Conservation (phyloP, 1,140 invertebrate species). For the Cyphomyrmex costatus region DNA sequence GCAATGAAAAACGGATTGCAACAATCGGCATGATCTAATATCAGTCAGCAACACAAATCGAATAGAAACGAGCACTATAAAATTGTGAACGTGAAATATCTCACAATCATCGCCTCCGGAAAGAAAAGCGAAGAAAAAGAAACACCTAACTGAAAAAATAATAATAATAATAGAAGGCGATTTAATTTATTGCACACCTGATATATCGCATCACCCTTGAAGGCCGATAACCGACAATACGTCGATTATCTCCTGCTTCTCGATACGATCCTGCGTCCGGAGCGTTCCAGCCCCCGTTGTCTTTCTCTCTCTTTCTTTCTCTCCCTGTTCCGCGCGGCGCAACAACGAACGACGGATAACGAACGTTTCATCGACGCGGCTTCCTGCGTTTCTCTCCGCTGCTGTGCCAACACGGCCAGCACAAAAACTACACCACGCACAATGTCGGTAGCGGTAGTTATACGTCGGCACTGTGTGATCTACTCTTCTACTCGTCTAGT, state of each 20-base stretch:
- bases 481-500: too few relatives aligned
- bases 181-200: constrained; percentile 62
- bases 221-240: constrained; percentile 1
- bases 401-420: not conserved
- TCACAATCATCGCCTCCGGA: not conserved
- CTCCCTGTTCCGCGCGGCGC: not conserved
- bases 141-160: not conserved
- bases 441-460: constrained; percentile 66
- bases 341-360: not conserved
- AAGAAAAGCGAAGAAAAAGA: not conserved
- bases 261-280: constrained; percentile 50
- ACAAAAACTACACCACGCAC: constrained; percentile 48
- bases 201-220: constrained; percentile 66
- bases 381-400: not conserved
- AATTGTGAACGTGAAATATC: too few relatives aligned
- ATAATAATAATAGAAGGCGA: not conserved
- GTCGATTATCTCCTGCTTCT: constrained; percentile 56
- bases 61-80: not conserved
- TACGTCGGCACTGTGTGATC: constrained; percentile 66
- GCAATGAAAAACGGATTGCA: too few relatives aligned
- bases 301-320: constrained; percentile 3
- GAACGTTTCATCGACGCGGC: constrained; percentile 9
- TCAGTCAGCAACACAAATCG: too few relatives aligned
- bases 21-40: too few relatives aligned
- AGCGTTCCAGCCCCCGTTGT: constrained; percentile 29